Percentiles rank a stretch among this genome's conserved stretches.
Conservation (phyloP, 1,140 invertebrate genomes). For the Maniola jurtina region DNA sequence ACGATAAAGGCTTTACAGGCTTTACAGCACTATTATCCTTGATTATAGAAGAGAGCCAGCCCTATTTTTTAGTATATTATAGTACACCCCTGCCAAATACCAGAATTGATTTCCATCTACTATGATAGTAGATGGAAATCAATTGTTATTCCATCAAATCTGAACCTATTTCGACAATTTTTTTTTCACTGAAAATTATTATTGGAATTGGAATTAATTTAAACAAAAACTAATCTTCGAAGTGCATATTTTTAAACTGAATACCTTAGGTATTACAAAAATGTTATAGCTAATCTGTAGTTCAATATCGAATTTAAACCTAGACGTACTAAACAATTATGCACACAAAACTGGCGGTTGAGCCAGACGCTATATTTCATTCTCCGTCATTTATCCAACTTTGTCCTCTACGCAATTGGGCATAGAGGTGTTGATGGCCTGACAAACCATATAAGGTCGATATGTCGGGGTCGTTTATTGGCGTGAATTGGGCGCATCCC, state of each 20-base stretch:
- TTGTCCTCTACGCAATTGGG: slow-evolving; percentile 37
- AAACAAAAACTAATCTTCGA: too few species aligned
- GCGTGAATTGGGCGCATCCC: slow-evolving; percentile 74
- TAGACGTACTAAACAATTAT: slow-evolving; percentile 17
- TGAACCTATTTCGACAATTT: too few species aligned
- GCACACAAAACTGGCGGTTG: slow-evolving; percentile 16
- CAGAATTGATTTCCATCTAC: too few species aligned
- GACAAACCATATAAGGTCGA: slow-evolving; percentile 47
- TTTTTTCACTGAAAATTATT: too few species aligned
- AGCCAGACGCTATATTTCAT: slow-evolving; percentile 22
- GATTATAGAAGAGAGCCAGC: too few species aligned
- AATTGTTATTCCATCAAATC: too few species aligned
- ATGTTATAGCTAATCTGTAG: not conserved
- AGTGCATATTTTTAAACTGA: not conserved
- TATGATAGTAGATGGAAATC: slow-evolving; percentile 16
- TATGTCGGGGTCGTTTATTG: slow-evolving; percentile 68
- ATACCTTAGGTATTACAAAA: not conserved
- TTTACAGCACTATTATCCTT: slow-evolving; percentile 23
- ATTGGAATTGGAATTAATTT: too few species aligned
- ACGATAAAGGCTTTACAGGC: slow-evolving; percentile 5
- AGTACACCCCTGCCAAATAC: too few species aligned
- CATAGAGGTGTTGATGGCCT: slow-evolving; percentile 40
- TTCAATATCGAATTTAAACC: slow-evolving; percentile 16
- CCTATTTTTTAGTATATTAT: too few species aligned
- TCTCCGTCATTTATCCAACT: slow-evolving; percentile 29